Conservation (phyloP, 2,113 vertebrate species). For the Rattus rattus region DNA sequence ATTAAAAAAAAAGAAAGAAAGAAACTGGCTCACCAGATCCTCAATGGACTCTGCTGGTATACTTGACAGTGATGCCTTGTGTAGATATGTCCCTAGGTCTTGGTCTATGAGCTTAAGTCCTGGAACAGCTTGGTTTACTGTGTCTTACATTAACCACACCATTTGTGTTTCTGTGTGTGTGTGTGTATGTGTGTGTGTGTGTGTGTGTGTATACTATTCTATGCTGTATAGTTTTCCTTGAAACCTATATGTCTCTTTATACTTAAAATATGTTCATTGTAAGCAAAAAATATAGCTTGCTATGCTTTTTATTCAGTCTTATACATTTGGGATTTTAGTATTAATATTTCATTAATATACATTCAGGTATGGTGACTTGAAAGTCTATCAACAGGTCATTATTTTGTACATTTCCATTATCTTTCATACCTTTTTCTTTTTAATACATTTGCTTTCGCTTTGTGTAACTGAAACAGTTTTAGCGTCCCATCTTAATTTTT, state of each 20-base stretch:
- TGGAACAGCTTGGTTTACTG: not conserved
- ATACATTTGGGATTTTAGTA: not conserved
- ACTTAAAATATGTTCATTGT: not conserved
- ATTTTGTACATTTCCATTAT: not conserved
- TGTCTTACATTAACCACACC: not conserved
- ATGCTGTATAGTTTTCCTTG: not conserved
- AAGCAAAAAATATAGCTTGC: not conserved
- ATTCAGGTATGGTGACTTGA: not conserved
- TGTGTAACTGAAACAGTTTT: not conserved
- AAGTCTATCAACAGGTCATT: not conserved
- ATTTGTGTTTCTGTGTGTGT: not conserved
- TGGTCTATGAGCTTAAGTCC: not conserved
- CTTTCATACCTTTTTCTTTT: not conserved
- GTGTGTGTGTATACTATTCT: not conserved
- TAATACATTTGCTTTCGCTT: not conserved
- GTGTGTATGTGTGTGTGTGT: not conserved
- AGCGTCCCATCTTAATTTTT: not conserved
- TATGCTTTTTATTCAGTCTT: not conserved
- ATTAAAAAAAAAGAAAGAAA: not conserved
- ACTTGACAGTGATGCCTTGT: not conserved
- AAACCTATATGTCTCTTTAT: not conserved
- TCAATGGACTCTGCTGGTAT: not conserved
- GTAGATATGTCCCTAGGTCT: not conserved
- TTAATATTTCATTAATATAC: not conserved
- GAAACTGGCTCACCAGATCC: not conserved